Percentiles rank a stretch among this genome's conserved stretches.
phyloP scores from a whole-genome alignment of 2,113 vertebrate species.

The Brachypteracias leptosomus region DNA sequence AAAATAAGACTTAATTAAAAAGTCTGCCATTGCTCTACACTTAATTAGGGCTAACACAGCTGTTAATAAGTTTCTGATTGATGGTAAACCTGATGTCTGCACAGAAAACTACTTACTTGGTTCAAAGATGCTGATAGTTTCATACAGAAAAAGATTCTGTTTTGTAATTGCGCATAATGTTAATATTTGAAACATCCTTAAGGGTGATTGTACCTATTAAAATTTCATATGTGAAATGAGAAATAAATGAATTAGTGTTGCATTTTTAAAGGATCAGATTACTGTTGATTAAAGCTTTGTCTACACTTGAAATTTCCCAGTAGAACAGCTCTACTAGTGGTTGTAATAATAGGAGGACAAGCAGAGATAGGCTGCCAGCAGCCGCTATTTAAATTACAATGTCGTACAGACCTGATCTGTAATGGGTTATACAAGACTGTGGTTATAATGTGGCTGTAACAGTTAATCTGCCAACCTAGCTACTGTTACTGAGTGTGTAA shows the following conservation, averaged over 20 bases:
- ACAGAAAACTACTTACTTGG: slow-evolving; percentile 51
- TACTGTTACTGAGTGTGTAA: not conserved
- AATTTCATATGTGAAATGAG: slow-evolving; percentile 64
- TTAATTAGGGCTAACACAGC: slow-evolving; percentile 63
- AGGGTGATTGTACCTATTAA: slow-evolving; percentile 70
- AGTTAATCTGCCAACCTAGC: not conserved
- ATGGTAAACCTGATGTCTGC: slow-evolving; percentile 62
- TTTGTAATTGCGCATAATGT: slow-evolving; percentile 65
- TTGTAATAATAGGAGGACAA: slow-evolving; percentile 54
- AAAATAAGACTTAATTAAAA: slow-evolving; percentile 64
- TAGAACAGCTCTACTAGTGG: slow-evolving; percentile 51
- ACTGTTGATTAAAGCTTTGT: slow-evolving; percentile 72
- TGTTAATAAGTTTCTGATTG: slow-evolving; percentile 61
- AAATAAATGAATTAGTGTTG: slow-evolving; percentile 68
- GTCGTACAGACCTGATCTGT: slow-evolving; percentile 32
- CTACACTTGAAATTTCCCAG: slow-evolving; percentile 67
- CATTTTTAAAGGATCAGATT: slow-evolving; percentile 71
- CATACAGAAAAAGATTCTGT: slow-evolving; percentile 58
- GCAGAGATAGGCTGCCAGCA: slow-evolving; percentile 35
- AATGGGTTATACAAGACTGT: slow-evolving; percentile 14
- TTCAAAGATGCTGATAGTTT: slow-evolving; percentile 41
- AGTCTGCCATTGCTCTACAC: slow-evolving; percentile 35
- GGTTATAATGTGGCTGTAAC: not conserved
- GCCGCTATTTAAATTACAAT: slow-evolving; percentile 29
- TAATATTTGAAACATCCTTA: slow-evolving; percentile 74